Conservation (phyloP, 2,888 invertebrate species). For the Plebejus argus region DNA sequence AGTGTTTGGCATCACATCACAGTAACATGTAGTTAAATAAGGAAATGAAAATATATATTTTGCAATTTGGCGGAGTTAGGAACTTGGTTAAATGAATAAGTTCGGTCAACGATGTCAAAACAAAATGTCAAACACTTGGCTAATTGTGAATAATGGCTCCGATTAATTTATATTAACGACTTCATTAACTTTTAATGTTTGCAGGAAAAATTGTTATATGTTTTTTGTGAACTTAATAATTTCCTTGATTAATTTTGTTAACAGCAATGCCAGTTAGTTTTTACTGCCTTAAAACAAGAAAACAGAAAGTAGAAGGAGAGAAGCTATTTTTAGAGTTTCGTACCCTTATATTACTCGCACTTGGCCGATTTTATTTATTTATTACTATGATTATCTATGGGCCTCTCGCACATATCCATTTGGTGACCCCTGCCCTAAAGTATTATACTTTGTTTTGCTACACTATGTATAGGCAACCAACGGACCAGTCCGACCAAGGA, state of each 20-base stretch:
- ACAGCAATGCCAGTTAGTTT: no score
- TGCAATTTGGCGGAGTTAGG: background rate
- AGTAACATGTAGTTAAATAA: background rate
- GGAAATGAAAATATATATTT: background rate
- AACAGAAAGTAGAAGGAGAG: no score
- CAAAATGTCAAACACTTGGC: conserved; percentile 7
- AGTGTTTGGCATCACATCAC: background rate
- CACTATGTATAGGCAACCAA: no score
- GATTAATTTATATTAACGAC: conserved; percentile 7
- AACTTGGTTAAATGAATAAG: background rate
- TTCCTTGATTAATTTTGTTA: background rate
- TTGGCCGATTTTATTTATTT: no score
- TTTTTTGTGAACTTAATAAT: background rate
- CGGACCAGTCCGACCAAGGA: no score
- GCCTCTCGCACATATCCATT: no score
- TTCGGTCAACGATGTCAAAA: background rate
- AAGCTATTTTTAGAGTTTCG: no score
- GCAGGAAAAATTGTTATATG: background rate
- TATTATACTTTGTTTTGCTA: no score
- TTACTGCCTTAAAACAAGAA: background rate
- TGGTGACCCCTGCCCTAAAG: no score
- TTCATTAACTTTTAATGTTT: background rate
- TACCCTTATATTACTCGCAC: no score
- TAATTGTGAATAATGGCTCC: background rate
- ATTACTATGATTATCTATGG: no score